Conservation (phyloP, 2,888 invertebrate genomes). For the Cabera pusaria region DNA sequence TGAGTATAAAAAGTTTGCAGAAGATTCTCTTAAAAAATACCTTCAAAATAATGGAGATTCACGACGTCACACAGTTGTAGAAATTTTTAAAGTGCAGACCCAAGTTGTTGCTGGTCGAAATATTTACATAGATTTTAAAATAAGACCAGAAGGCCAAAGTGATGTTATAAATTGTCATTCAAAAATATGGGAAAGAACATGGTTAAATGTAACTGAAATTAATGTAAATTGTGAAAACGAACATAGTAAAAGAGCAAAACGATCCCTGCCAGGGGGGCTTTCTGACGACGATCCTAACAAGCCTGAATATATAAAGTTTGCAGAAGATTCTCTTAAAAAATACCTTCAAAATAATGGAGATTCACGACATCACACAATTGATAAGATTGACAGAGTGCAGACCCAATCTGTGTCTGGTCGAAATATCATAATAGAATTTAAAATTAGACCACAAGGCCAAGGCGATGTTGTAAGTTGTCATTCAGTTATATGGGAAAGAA, state of each 20-base stretch:
- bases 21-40: slow-evolving; percentile 40
- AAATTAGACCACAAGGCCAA: slow-evolving; percentile 75
- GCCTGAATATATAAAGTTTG: slow-evolving; percentile 38
- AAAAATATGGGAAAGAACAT: slow-evolving; percentile 32
- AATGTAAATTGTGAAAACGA: slow-evolving; percentile 35
- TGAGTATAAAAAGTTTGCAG: slow-evolving; percentile 38
- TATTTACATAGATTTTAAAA: slow-evolving; percentile 77
- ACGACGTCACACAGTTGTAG: slow-evolving; percentile 38
- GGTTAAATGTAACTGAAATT: slow-evolving; percentile 35
- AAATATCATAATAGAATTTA: slow-evolving; percentile 76
- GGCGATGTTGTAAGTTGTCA: slow-evolving; percentile 29
- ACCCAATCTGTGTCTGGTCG: slow-evolving; percentile 74
- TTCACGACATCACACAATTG: slow-evolving; percentile 35
- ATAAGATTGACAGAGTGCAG: slow-evolving; percentile 56
- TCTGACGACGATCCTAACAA: slow-evolving; percentile 11
- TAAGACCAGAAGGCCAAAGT: slow-evolving; percentile 72
- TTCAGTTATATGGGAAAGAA: slow-evolving; percentile 34
- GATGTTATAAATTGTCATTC: slow-evolving; percentile 32
- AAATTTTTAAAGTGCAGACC: slow-evolving; percentile 54
- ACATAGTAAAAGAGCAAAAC: slow-evolving; percentile 22
- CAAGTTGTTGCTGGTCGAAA: slow-evolving; percentile 75
- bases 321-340: slow-evolving; percentile 39
- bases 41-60: slow-evolving; percentile 30
- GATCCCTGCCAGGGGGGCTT: slow-evolving; percentile 21
- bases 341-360: slow-evolving; percentile 34